Evolutionary conservation across 2,888 invertebrate species (phyloP).

Genomic region (Hypomecis atomaria): DNA sequence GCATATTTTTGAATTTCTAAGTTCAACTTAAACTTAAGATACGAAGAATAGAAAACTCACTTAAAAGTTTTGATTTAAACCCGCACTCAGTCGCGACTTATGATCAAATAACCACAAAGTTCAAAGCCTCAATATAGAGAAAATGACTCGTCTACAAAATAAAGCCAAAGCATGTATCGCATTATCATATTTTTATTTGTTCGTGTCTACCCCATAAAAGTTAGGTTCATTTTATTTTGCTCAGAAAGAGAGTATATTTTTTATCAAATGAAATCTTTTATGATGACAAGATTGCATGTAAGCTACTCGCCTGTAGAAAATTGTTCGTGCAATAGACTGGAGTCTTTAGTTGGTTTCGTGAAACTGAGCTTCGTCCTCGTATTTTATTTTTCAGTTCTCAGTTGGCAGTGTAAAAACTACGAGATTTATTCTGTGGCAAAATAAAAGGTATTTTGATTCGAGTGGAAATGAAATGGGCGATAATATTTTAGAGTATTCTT

Average conservation of each 20-base stretch:
- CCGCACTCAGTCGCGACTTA: too few species aligned
- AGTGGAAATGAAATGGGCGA: too few species aligned
- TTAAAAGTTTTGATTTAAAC: too few species aligned
- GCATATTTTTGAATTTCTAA: too few species aligned
- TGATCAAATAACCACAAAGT: too few species aligned
- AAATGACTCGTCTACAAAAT: too few species aligned
- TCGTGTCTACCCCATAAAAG: background rate
- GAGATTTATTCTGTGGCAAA: background rate
- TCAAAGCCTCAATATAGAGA: too few species aligned
- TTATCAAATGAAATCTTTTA: constrained; percentile 8
- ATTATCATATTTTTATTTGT: background rate
- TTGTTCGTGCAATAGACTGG: constrained; percentile 12
- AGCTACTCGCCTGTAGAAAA: constrained; percentile 22
- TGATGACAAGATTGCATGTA: constrained; percentile 30
- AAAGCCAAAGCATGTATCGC: background rate
- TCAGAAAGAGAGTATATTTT: background rate
- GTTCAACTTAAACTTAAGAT: too few species aligned
- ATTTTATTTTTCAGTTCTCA: constrained; percentile 15
- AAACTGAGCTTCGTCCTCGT: constrained; percentile 8
- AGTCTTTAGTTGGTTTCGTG: constrained; percentile 4
- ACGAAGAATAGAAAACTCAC: too few species aligned
- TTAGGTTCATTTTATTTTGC: background rate
- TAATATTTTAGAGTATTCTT: too few species aligned
- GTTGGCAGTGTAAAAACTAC: background rate
- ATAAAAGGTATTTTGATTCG: background rate